Evolutionary conservation across 2,797 vertebrate species (phyloP), one percentile per base, ranked within the genome.

Genomic region (Characodon lateralis): DNA sequence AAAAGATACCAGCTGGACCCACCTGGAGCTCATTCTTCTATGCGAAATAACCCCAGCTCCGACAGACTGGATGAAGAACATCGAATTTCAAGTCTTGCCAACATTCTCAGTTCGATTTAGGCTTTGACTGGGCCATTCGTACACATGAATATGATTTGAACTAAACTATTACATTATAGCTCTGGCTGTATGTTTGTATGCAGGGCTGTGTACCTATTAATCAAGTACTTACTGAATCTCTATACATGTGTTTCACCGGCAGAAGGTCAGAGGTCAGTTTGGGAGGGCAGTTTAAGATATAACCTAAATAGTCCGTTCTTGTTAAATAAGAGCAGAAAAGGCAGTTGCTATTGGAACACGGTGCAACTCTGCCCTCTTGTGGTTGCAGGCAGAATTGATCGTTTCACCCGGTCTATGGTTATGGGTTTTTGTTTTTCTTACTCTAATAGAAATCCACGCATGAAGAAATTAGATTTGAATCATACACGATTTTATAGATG

Each of bases 351-450:
- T 39, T 46, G 56, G 20, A n/a, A 46, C 8, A 73, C 14, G 41
- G 35, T 31, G 46, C 28, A 55, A 12, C 24, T 28, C 63, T 76
- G 74, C 63, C 31, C 63, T 55, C 63, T 68, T 68, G 50, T 76
- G 74, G 74, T 22, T 13, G 13, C 13, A 69, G 16, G 43, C 6
- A 6, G 66, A 69, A 48, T 69, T 12, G 43, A 26, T 56, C 3
- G n/a, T n/a, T 55, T 55, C 20, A 22, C 53, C 8, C 5, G 51
- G 18, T 2, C 24, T 24, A n/a, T n/a, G 24, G 22, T 43, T 9
- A 14, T 48, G 9, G 9, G 9, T 14, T 26, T 26, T 0, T 65
- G 0, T 43, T 14, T 69, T 43, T 43, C 20, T 43, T 68, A 6
- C 0, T 66, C 8, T 39, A 65, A 8, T 20, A 41, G 1, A 41